Base-by-base conservation (phyloP, 2,888 invertebrate genomes). In the Quadroppia sp. region DNA sequence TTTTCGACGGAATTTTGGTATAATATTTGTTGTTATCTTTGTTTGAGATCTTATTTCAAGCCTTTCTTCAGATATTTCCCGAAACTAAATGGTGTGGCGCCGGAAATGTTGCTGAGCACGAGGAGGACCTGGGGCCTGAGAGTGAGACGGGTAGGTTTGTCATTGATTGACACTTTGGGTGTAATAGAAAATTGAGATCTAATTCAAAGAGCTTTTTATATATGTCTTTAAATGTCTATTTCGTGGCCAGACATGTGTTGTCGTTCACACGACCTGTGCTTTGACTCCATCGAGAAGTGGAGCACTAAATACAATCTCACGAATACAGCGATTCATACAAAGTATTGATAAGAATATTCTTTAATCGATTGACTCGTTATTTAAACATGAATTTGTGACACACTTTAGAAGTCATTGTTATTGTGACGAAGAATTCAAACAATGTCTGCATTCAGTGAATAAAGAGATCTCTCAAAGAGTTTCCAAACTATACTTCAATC, bases 11-110 rank as follows among this genome's bases (percentile, higher is more conserved):
- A 30, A 25, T 42, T 25, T 9, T 48, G 2, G 42, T 70, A 25
- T 28, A 53, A 53, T 53, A 3, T 6, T n/a, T 17, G 23, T 25
- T 23, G 4, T 23, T 53, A 23, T 9, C 2, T 23, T 23, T 20
- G n/a, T 20, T 53, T 6, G 23, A 20, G 23, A 53, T 3, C 23
- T 53, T 53, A 7, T 23, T 6, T 6, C 11, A n/a, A n/a, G n/a
- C 53, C n/a, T 61, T 72, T 30, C 9, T 17, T 30, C n/a, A 61
- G 61, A 45, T 67, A 42, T 53, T 72, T 74, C 3, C 56, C 75
- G 78, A 78, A 15, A 78, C 78, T 11, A 78, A 78, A 42, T 78
- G 78, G 78, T 78, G 78, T 48, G 78, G 78, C 2, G 59, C 76
- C 0, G 78, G 78, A 20, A 74, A 76, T 30, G 74, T 74, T 2